Evolutionary conservation across 1,140 invertebrate genomes (phyloP).

Genomic region (Sycophaga agraensis): DNA sequence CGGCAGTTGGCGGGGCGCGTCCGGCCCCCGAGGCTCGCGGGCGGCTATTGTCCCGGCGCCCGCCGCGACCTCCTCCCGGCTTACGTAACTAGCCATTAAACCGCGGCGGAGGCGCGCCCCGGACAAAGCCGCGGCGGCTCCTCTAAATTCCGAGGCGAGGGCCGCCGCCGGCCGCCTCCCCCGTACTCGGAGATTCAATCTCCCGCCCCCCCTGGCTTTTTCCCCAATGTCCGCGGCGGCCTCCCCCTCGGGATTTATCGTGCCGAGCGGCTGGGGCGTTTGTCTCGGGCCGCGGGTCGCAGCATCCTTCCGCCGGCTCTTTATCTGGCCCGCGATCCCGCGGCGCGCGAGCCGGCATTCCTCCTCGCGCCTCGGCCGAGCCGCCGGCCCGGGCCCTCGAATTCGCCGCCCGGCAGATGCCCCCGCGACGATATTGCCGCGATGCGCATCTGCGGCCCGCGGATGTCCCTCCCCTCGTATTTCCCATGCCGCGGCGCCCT

Average conservation of each 20-base stretch:
- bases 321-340: conserved; percentile 25
- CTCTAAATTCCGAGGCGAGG: conserved; percentile 4
- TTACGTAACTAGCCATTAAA: conserved; percentile 30
- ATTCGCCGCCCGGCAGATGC: not conserved
- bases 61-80: conserved; percentile 3
- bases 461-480: no score
- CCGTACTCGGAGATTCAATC: conserved; percentile 28
- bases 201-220: not conserved
- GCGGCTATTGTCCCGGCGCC: no score
- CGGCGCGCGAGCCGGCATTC: conserved; percentile 26
- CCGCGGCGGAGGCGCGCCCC: conserved; percentile 4
- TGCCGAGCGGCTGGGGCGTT: conserved; percentile 26
- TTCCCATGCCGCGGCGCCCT: no score
- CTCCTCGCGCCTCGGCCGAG: not conserved
- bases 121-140: not conserved
- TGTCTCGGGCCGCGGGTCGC: conserved; percentile 26
- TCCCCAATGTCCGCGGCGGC: not conserved
- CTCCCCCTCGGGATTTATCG: conserved; percentile 25
- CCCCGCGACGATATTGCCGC: no score
- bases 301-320: conserved; percentile 16
- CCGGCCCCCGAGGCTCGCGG: no score
- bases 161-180: not conserved
- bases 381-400: no score
- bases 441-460: no score
- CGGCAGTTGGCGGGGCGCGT: no score